Conservation (phyloP, 92 coral and sea anemone genomes). For the Porites cylindrica region DNA sequence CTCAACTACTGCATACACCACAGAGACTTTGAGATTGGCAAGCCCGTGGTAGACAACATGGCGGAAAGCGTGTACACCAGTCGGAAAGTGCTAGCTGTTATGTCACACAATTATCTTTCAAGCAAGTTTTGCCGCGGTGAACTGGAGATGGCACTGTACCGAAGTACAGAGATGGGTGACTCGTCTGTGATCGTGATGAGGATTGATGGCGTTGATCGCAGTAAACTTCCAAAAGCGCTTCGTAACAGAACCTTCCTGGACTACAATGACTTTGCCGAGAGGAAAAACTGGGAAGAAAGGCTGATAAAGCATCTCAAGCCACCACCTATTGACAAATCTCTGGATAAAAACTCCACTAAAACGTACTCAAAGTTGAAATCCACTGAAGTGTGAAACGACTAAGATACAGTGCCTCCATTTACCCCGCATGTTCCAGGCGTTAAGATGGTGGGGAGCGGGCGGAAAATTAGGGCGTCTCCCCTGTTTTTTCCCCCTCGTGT, state of each 20-base stretch:
- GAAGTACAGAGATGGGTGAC: constrained; percentile 78
- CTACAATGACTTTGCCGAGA: constrained; percentile 71
- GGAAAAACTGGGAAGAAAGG: constrained; percentile 78
- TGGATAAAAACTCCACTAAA: constrained; percentile 13
- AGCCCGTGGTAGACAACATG: constrained; percentile 82
- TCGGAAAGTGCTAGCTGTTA: constrained; percentile 76
- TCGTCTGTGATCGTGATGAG: constrained; percentile 78
- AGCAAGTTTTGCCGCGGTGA: constrained; percentile 80
- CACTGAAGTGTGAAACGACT: constrained; percentile 21
- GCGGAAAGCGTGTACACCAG: constrained; percentile 87
- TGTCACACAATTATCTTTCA: constrained; percentile 78
- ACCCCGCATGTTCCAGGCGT: too few relatives aligned
- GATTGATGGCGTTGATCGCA: constrained; percentile 63
- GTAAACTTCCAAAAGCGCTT: constrained; percentile 78
- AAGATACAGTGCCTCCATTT: neutral
- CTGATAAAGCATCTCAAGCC: constrained; percentile 68
- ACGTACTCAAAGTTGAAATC: constrained; percentile 1
- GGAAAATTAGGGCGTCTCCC: too few relatives aligned
- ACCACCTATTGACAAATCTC: constrained; percentile 10
- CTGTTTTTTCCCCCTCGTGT: too few relatives aligned
- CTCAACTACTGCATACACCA: constrained; percentile 77
- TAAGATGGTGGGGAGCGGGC: too few relatives aligned
- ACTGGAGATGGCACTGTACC: constrained; percentile 80
- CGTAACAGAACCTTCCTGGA: constrained; percentile 85
- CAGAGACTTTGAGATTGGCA: constrained; percentile 82